Conservation (phyloP, 2,888 invertebrate genomes). For the Caenorhabditis plicata region DNA sequence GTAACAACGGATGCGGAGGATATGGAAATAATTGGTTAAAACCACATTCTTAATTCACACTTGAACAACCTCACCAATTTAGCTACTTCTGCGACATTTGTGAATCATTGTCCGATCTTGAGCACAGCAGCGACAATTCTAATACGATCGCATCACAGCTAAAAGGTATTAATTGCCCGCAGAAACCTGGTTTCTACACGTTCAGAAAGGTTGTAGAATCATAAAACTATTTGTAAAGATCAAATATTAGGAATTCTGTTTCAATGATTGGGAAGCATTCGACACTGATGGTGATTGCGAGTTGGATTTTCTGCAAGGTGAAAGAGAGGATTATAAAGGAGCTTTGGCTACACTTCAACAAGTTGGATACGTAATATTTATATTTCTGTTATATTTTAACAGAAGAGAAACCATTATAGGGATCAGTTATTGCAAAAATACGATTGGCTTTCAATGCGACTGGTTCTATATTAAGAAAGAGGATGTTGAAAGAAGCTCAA, state of each 20-base stretch:
- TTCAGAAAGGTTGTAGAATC: constrained; percentile 51
- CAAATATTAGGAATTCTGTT: constrained; percentile 58
- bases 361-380: constrained; percentile 61
- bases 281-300: constrained; percentile 65
- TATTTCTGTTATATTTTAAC: neutral
- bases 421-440: constrained; percentile 65
- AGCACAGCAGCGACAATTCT: constrained; percentile 24
- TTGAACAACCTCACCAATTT: too few relatives aligned
- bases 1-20: constrained; percentile 64
- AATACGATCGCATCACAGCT: constrained; percentile 48
- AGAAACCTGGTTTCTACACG: constrained; percentile 57
- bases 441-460: constrained; percentile 64
- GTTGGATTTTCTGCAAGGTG: constrained; percentile 61
- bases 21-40: constrained; percentile 64
- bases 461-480: constrained; percentile 50
- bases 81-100: constrained; percentile 66
- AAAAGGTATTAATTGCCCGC: constrained; percentile 62
- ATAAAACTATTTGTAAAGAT: neutral
- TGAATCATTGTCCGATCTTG: constrained; percentile 56
- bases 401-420: constrained; percentile 38
- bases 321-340: constrained; percentile 58
- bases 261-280: constrained; percentile 65
- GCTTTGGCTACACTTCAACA: constrained; percentile 62
- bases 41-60: neutral
- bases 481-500: constrained; percentile 56